Evolutionary conservation across 2,888 invertebrate genomes (phyloP).

Genomic region (Leptinotarsa juncta): DNA sequence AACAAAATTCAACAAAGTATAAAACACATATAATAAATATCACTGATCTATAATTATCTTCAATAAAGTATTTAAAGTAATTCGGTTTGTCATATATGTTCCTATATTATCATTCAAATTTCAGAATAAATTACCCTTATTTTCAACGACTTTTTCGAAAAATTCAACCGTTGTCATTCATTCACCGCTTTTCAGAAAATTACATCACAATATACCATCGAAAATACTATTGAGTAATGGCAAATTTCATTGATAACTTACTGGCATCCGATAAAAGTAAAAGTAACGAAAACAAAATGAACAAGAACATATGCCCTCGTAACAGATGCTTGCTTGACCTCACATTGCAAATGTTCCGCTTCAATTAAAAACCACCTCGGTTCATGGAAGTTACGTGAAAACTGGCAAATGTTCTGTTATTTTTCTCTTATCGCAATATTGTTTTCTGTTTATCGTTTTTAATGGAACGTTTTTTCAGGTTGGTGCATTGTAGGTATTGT

Average conservation of each 20-base stretch:
- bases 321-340: constrained; percentile 26
- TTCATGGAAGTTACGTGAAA: constrained; percentile 15
- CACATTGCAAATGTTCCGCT: constrained; percentile 19
- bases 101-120: no score
- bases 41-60: no score
- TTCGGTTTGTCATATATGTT: no score
- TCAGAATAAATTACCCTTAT: no score
- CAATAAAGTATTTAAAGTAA: no score
- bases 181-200: no score
- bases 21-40: no score
- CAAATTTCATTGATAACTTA: constrained; percentile 9
- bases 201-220: not conserved
- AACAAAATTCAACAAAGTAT: no score
- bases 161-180: no score
- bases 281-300: constrained; percentile 15
- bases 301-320: constrained; percentile 21
- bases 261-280: constrained; percentile 21
- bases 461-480: constrained; percentile 8
- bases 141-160: no score
- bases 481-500: not conserved
- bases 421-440: constrained; percentile 16
- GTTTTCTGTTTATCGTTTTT: constrained; percentile 22
- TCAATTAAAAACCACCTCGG: constrained; percentile 16
- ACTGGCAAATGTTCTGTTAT: constrained; percentile 8
- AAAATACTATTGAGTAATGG: constrained; percentile 8